phyloP scores from a whole-genome alignment of 2,888 invertebrate species.

The Antitype chi region DNA sequence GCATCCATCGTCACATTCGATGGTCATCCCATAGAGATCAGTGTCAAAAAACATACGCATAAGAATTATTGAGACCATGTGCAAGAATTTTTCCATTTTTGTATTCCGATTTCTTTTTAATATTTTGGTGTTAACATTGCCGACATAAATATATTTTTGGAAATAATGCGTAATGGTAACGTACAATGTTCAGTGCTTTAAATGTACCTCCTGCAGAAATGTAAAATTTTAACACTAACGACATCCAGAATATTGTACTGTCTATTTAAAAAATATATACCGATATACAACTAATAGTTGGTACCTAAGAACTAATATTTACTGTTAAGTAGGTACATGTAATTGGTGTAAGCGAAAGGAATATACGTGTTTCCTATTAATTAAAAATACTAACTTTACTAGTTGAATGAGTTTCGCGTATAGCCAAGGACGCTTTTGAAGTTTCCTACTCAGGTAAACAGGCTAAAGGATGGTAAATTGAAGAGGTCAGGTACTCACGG shows the following conservation, averaged over 20 bases:
- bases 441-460: no score
- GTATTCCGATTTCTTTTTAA: not conserved
- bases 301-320: no score
- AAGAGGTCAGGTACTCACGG: no score
- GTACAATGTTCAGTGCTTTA: not conserved
- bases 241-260: no score
- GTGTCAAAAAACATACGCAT: constrained; percentile 69
- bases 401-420: no score
- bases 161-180: not conserved
- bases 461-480: no score
- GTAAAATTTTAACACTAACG: not conserved
- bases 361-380: not conserved
- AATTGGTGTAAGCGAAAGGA: not conserved
- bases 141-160: not conserved
- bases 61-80: constrained; percentile 62
- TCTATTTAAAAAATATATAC: no score
- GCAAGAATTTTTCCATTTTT: not conserved
- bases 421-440: no score
- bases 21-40: constrained; percentile 63
- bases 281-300: no score
- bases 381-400: constrained; percentile 14
- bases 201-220: not conserved
- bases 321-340: not conserved
- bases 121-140: not conserved
- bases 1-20: constrained; percentile 70